Evolutionary conservation across 35 echinoderm and acorn worm species (phyloP), one percentile per base, ranked within the genome.

Genomic region (Anneissia japonica): DNA sequence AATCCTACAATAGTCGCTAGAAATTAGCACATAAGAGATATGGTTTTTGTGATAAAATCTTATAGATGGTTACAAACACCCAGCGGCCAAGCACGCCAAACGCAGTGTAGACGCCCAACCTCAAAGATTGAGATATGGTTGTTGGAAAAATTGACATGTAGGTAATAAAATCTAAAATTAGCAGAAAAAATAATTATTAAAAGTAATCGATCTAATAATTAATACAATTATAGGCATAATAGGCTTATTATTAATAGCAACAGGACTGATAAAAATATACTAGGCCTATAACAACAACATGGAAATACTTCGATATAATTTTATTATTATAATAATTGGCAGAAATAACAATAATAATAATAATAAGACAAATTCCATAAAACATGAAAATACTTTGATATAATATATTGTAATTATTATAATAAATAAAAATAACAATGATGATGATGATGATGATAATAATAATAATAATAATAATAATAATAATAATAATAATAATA

Each of bases 361-460:
- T 64, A 64, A 64, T 64, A 64, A 64, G 12, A 64, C 12, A 14
- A 64, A 64, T 64, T 14, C 12, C n/a, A 64, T 14, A 14, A 64
- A 64, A 14, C 12, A 64, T 64, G n/a, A 64, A 14, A 64, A 64
- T 64, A 64, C 12, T 64, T 14, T 14, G 12, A 64, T 14, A 14
- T 14, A 64, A 14, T 14, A 64, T 64, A 64, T 14, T 64, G n/a
- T 14, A 14, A 64, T 14, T 64, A 64, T 14, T 64, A 64, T 14
- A 14, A 64, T 14, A 14, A 64, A 64, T 64, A 64, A 64, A 14
- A 64, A 64, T 64, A 64, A 64, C n/a, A 64, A 64, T 64, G n/a
- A 64, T 64, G n/a, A 64, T 64, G n/a, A 64, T 64, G n/a, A 64
- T 64, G n/a, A 64, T 64, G n/a, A 64, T 64, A 64, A 64, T 64